Base-by-base conservation (phyloP, 2,797 vertebrate species). In the Ctenochaetus hawaiiensis region DNA sequence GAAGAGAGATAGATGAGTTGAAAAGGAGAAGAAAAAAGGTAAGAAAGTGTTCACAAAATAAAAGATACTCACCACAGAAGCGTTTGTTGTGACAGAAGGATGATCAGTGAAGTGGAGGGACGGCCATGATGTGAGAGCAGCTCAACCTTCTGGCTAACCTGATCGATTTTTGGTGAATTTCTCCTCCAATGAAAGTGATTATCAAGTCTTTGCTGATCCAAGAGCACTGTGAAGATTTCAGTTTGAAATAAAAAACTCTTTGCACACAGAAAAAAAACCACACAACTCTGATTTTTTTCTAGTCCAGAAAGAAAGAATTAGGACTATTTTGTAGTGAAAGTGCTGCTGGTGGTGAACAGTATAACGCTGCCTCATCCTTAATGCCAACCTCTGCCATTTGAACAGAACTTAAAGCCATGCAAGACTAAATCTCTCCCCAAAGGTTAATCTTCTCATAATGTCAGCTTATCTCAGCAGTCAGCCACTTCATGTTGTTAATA, bases 1-100 rank as follows among this genome's bases (percentile, higher is more conserved):
- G 26, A 26, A 64, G 11, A 48, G 49, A 58, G 44, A 39, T n/a
- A 47, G 37, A 68, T 14, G 2, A 23, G 34, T 20, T 51, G 26
- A 64, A n/a, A 57, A 44, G n/a, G 23, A 17, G 23, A 11, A 23
- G 16, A 47, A 49, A 47, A 49, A 14, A 45, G 23, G 23, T 11
- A 20, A 11, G 13, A 30, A 13, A 11, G 14, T 30, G 13, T 66
- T 77, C 18, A 45, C 18, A 64, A 52, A 54, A 44, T 54, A 44
- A n/a, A 62, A 62, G 30, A 43, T 52, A 37, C 64, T 26, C 23
- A 58, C 8, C 6, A 39, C 44, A 34, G 22, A 63, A 67, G 23
- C 2, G 1, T 43, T 34, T 51, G 39, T 4, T 51, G 64, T 73
- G 44, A 17, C 9, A 14, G 65, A 66, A 5, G 63, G 60, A 49